These are phyloP conservation scores for Himantopus leucocephalus DNA, from an alignment of 2,113 vertebrate species.

Conservation along the genomic window DNA sequence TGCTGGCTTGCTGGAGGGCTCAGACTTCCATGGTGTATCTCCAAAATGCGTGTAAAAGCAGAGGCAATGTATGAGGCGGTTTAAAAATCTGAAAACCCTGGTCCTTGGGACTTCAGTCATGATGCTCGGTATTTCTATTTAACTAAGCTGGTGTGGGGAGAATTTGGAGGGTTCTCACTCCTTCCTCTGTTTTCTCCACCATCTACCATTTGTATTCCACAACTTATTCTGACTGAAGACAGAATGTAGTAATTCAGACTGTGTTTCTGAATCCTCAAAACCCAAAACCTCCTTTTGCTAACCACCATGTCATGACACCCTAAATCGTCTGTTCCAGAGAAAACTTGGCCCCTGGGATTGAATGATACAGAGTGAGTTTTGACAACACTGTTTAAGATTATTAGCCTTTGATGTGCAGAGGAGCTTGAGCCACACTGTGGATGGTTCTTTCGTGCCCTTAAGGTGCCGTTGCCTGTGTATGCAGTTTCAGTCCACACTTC, in stretches of 20 bases:
- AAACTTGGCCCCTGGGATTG: not conserved
- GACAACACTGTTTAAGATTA: not conserved
- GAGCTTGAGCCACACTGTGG: not conserved
- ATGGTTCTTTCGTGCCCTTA: rapidly evolving
- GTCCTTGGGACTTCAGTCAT: not conserved
- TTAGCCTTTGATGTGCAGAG: not conserved
- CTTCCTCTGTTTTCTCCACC: not conserved
- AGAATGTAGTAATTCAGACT: not conserved
- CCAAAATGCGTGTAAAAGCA: not conserved
- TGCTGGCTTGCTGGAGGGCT: not conserved
- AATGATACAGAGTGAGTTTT: not conserved
- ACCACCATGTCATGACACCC: too few relatives aligned
- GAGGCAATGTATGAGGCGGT: not conserved
- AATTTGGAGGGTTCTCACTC: not conserved
- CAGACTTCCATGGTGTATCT: not conserved
- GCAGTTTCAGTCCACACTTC: not conserved
- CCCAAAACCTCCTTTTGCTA: not conserved
- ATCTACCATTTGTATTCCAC: not conserved
- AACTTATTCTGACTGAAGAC: not conserved
- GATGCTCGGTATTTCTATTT: not conserved
- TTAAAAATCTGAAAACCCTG: not conserved
- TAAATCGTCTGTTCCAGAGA: not conserved
- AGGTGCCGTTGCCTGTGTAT: not conserved
- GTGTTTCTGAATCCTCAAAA: not conserved
- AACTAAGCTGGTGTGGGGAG: rapidly evolving